phyloP scores from a whole-genome alignment of 2,113 vertebrate genomes.

The Lipophrys pholis region DNA sequence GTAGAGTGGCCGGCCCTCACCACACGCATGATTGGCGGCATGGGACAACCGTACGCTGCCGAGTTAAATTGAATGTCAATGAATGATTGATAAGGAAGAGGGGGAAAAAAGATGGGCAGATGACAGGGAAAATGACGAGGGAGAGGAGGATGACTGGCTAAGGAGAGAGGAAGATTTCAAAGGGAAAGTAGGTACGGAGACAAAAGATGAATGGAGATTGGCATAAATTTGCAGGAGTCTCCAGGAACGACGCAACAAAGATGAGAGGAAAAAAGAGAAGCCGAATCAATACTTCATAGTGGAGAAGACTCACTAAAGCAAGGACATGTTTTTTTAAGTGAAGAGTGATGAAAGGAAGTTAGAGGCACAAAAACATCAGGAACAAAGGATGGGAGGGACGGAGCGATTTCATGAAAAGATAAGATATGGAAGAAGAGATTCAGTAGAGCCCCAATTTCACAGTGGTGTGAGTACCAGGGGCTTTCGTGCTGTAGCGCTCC shows the following conservation, averaged over 20 bases:
- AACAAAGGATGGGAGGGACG: slow-evolving; percentile 54
- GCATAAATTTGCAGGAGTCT: slow-evolving; percentile 1
- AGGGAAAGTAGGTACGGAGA: slow-evolving; percentile 8
- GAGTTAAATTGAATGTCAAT: slow-evolving; percentile 17
- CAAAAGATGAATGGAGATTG: slow-evolving; percentile 24
- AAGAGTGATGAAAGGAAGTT: slow-evolving; percentile 51
- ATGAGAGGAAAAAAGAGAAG: not conserved
- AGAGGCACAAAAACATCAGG: slow-evolving; percentile 29
- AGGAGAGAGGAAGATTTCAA: slow-evolving; percentile 32
- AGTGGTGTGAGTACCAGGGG: slow-evolving; percentile 45
- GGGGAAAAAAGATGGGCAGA: slow-evolving; percentile 9
- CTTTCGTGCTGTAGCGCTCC: slow-evolving; percentile 48
- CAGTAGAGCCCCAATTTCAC: slow-evolving; percentile 64
- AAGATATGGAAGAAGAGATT: slow-evolving; percentile 50
- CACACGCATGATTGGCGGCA: slow-evolving; percentile 20
- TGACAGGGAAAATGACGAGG: not conserved
- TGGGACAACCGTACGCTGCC: not conserved
- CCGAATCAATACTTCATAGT: slow-evolving; percentile 36
- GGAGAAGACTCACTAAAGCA: slow-evolving; percentile 17
- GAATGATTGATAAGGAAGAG: slow-evolving; percentile 50
- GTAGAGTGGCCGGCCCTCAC: slow-evolving; percentile 7
- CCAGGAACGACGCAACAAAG: slow-evolving; percentile 22
- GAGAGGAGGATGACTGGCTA: not conserved
- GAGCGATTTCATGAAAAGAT: slow-evolving; percentile 45
- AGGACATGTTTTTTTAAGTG: slow-evolving; percentile 26